phyloP scores from a whole-genome alignment of 2,888 invertebrate species.

The Hirtodrosophila cameraria region DNA sequence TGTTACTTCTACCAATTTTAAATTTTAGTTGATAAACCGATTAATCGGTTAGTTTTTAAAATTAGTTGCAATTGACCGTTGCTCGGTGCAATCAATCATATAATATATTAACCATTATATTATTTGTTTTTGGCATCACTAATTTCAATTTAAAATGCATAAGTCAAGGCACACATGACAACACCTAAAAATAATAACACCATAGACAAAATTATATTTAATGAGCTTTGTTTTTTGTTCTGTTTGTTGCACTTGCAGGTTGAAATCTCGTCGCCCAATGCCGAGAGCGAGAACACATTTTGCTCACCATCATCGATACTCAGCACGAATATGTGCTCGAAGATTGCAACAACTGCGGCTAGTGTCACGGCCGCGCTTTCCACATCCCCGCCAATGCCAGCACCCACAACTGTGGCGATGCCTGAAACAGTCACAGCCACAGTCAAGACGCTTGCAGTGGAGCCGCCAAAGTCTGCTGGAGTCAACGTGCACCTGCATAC shows the following conservation, averaged over 20 bases:
- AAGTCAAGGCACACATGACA: no score
- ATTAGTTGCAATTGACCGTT: no score
- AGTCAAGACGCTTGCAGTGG: slow-evolving; percentile 2
- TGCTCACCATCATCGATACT: slow-evolving; percentile 84
- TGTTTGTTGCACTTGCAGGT: slow-evolving; percentile 71
- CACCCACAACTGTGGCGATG: slow-evolving; percentile 50
- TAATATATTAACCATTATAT: no score
- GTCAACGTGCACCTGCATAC: slow-evolving; percentile 41
- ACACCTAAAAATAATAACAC: no score
- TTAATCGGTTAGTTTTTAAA: no score
- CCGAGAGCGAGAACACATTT: slow-evolving; percentile 84
- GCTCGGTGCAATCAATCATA: no score
- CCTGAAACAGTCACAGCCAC: slow-evolving; percentile 23
- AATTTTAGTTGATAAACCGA: no score
- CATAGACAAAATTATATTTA: slow-evolving; percentile 8
- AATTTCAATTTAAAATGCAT: no score
- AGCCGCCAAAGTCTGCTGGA: slow-evolving; percentile 15
- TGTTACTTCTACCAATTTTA: no score
- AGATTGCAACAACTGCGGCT: slow-evolving; percentile 82
- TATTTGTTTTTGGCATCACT: no score
- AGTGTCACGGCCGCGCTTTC: slow-evolving; percentile 81
- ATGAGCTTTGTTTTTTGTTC: slow-evolving; percentile 5
- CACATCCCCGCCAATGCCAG: slow-evolving; percentile 70
- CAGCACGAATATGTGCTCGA: slow-evolving; percentile 84
- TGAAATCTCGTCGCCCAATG: slow-evolving; percentile 84